A percentile compares a stretch with the other conserved stretches of the same genome.
Evolutionary conservation across 1,140 invertebrate genomes (phyloP).

Genomic region (Brachionus rotundiformis): DNA sequence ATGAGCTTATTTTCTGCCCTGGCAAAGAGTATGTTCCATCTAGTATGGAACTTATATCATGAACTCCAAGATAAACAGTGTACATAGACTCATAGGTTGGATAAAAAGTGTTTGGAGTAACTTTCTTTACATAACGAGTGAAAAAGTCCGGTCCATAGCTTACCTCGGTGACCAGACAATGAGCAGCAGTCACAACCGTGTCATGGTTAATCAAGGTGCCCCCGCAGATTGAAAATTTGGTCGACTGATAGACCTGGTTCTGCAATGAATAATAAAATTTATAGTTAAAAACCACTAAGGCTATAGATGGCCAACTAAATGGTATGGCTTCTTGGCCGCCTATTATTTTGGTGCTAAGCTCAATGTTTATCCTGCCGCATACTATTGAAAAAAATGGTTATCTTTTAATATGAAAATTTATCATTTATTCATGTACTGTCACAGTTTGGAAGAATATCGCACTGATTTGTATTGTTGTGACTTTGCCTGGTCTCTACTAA

Average conservation of each 20-base stretch:
- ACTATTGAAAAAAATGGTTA: not conserved
- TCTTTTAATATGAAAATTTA: too few relatives aligned
- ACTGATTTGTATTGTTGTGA: not conserved
- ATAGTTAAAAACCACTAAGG: constrained; percentile 2
- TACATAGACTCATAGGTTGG: constrained; percentile 46
- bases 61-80: constrained; percentile 27
- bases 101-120: constrained; percentile 29
- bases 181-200: constrained; percentile 44
- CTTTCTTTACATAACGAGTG: not conserved
- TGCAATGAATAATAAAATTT: not conserved
- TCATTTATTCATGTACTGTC: too few relatives aligned
- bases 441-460: constrained; percentile 1
- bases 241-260: not conserved
- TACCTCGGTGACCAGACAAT: constrained; percentile 33
- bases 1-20: not conserved
- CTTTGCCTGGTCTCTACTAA: not conserved
- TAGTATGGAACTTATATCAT: constrained; percentile 2
- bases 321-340: constrained; percentile 38
- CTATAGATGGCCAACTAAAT: constrained; percentile 42
- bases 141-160: not conserved
- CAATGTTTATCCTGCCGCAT: not conserved
- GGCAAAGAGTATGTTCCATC: not conserved
- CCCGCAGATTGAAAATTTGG: constrained; percentile 6
- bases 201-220: constrained; percentile 43
- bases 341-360: constrained; percentile 27